A percentile compares a stretch with the other conserved stretches of the same genome.
Conservation (phyloP, 2,888 invertebrate genomes). For the Atethmia centrago region DNA sequence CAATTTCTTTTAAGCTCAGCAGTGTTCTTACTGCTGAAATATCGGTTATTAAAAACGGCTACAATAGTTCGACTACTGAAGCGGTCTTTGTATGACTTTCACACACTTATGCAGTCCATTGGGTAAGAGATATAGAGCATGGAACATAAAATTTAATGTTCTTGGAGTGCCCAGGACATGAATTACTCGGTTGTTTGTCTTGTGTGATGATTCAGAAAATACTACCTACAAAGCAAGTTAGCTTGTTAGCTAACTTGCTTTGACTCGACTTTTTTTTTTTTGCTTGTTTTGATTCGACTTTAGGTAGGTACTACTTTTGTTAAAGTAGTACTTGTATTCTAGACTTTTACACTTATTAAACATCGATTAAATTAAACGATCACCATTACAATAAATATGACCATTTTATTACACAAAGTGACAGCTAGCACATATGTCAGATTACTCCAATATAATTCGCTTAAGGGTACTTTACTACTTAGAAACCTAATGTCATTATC, state of each 20-base stretch:
- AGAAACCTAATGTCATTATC: no score
- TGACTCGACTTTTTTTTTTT: no score
- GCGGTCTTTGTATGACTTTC: conserved; percentile 20
- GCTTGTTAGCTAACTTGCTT: not conserved
- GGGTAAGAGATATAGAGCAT: conserved; percentile 45
- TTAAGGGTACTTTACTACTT: no score
- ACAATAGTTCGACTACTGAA: conserved; percentile 16
- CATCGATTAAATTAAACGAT: no score
- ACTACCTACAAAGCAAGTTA: not conserved
- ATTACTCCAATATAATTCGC: no score
- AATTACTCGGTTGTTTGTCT: conserved; percentile 25
- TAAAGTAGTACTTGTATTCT: no score
- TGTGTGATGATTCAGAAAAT: conserved; percentile 4
- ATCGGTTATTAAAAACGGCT: not conserved
- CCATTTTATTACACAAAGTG: no score
- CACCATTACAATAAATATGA: no score
- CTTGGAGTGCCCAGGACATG: conserved; percentile 21
- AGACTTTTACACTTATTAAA: no score
- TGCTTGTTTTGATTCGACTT: no score
- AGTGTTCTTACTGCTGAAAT: not conserved
- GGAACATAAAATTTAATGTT: conserved; percentile 51
- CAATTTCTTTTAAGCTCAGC: not conserved
- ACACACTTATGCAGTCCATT: conserved; percentile 29
- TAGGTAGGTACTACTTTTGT: no score
- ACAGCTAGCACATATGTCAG: no score